A percentile compares a stretch with the other conserved stretches of the same genome.
Evolutionary conservation across 1,140 invertebrate species (phyloP).

Genomic region (Diorhabda carinulata): DNA sequence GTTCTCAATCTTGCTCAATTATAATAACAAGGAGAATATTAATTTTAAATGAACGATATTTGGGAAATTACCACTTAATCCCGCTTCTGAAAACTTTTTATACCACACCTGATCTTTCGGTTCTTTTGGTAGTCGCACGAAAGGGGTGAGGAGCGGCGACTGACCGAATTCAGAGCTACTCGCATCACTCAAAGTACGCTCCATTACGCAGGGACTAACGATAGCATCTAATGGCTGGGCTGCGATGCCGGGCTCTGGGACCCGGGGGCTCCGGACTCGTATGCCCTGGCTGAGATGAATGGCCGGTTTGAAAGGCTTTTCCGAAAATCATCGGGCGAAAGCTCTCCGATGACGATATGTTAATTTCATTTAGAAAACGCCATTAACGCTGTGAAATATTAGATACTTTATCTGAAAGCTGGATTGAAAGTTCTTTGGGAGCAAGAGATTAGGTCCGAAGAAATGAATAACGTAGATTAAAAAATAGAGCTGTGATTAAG

Average conservation of each 20-base stretch:
- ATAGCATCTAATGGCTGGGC: slow-evolving; percentile 44
- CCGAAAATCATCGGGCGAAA: slow-evolving; percentile 33
- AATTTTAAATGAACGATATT: too few relatives aligned
- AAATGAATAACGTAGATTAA: too few relatives aligned
- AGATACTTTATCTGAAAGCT: slow-evolving; percentile 13
- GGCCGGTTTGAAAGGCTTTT: slow-evolving; percentile 41
- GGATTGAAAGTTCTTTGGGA: neutral
- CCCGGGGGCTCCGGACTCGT: neutral
- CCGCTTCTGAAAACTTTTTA: neutral
- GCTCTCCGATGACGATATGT: slow-evolving; percentile 32
- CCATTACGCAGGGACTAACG: slow-evolving; percentile 43
- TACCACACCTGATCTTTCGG: slow-evolving; percentile 2
- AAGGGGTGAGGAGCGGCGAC: slow-evolving; percentile 41
- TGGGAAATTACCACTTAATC: neutral
- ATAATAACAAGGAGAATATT: too few relatives aligned
- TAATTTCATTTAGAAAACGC: slow-evolving; percentile 31
- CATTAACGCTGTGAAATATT: slow-evolving; percentile 22
- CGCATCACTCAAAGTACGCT: slow-evolving; percentile 43
- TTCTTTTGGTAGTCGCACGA: slow-evolving; percentile 19
- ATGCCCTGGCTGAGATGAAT: slow-evolving; percentile 37
- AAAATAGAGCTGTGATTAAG: too few relatives aligned
- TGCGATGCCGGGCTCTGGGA: slow-evolving; percentile 18
- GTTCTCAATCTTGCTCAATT: too few relatives aligned
- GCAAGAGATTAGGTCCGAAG: neutral
- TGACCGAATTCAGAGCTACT: slow-evolving; percentile 39